Conservation (phyloP, 2,888 invertebrate genomes). For the Monochamus alternatus region DNA sequence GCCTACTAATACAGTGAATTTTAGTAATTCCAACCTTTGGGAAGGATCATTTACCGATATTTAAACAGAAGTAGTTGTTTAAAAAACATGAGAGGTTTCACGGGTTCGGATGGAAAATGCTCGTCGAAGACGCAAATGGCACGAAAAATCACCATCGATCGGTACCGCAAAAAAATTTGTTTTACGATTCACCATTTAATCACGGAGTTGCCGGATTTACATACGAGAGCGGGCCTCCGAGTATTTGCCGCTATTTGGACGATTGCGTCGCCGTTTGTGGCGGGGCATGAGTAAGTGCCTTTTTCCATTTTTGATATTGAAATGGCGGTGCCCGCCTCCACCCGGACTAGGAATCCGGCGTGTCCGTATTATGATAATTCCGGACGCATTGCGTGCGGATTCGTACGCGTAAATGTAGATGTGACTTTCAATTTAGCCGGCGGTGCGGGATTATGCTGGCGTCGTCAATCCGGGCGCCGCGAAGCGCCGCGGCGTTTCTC, state of each 20-base stretch:
- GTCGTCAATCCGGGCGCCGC: slow-evolving; percentile 70
- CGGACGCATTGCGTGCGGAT: slow-evolving; percentile 68
- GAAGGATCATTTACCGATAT: neutral
- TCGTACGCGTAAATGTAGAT: slow-evolving; percentile 68
- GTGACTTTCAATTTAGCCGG: slow-evolving; percentile 69
- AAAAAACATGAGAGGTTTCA: too few species aligned
- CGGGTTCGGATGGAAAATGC: too few species aligned
- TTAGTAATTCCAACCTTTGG: too few species aligned
- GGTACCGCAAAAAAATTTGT: slow-evolving; percentile 2
- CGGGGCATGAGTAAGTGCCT: slow-evolving; percentile 57
- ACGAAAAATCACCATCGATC: neutral
- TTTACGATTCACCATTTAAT: slow-evolving; percentile 8
- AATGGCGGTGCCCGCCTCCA: slow-evolving; percentile 51
- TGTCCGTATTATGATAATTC: slow-evolving; percentile 68
- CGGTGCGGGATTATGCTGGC: slow-evolving; percentile 70
- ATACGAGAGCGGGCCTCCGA: slow-evolving; percentile 32
- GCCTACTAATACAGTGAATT: too few species aligned
- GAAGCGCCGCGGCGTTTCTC: slow-evolving; percentile 34
- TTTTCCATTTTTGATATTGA: slow-evolving; percentile 62
- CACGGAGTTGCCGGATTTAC: slow-evolving; percentile 30
- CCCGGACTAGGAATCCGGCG: slow-evolving; percentile 19
- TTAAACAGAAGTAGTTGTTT: neutral
- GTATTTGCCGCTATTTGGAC: slow-evolving; percentile 49
- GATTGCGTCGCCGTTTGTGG: slow-evolving; percentile 38
- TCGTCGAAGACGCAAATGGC: neutral